Conservation (phyloP, 1,140 invertebrate species). For the Portunus trituberculatus region DNA sequence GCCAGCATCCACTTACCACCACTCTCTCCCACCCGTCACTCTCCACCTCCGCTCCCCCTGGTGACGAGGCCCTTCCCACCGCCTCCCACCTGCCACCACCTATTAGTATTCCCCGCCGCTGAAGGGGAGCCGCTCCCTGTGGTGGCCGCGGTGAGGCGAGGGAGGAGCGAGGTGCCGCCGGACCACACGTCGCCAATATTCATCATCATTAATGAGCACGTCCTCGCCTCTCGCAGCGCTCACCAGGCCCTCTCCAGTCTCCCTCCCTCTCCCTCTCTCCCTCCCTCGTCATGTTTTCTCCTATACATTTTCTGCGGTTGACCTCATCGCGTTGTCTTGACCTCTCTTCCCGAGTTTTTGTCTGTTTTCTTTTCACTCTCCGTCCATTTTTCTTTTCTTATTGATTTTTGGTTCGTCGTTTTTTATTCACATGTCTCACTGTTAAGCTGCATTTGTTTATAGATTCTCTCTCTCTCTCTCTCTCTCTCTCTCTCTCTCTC, state of each 20-base stretch:
- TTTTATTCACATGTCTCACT: background rate
- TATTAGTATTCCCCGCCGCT: background rate
- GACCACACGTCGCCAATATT: conserved; percentile 18
- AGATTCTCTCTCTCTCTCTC: background rate
- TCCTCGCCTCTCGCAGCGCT: background rate
- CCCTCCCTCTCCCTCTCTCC: background rate
- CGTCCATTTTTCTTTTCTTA: background rate
- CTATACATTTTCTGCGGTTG: background rate
- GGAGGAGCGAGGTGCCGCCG: conserved; percentile 5
- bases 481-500: background rate
- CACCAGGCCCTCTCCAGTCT: background rate
- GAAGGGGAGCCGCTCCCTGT: conserved; percentile 6
- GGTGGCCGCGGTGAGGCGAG: background rate
- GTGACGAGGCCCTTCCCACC: background rate
- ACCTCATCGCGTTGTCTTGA: background rate
- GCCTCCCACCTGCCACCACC: background rate
- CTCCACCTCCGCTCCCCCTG: background rate
- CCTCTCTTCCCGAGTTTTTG: background rate
- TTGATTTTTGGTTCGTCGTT: background rate
- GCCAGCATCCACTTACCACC: background rate
- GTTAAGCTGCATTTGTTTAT: background rate
- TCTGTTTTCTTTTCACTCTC: background rate
- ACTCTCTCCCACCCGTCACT: conserved; percentile 3
- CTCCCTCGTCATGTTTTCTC: background rate
- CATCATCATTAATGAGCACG: conserved; percentile 12